phyloP scores from a whole-genome alignment of 1,140 invertebrate genomes.

The Periplaneta americana region DNA sequence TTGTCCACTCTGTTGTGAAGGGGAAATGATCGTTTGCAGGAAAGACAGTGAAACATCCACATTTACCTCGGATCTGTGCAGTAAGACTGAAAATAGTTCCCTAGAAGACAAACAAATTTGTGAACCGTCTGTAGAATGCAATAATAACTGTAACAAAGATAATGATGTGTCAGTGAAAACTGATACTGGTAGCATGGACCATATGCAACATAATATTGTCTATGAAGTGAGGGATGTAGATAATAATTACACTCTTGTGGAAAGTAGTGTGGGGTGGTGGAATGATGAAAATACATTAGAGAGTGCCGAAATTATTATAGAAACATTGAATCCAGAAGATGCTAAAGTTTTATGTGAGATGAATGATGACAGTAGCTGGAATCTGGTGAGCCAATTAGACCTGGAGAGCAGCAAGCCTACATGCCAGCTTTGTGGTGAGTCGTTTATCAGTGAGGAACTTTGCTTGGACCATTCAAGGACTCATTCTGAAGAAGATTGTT shows the following conservation, averaged over 20 bases:
- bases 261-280: background rate
- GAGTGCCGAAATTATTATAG: slow-evolving; percentile 3
- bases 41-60: background rate
- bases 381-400: background rate
- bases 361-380: background rate
- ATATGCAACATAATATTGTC: background rate
- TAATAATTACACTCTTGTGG: background rate
- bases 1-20: slow-evolving; percentile 1
- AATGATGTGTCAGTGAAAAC: background rate
- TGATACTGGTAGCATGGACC: background rate
- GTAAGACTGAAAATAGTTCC: background rate
- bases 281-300: slow-evolving; percentile 1
- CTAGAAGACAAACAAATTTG: background rate
- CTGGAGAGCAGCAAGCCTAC: background rate
- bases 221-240: slow-evolving; percentile 8
- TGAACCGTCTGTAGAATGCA: background rate
- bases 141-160: background rate
- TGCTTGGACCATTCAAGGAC: slow-evolving; percentile 1
- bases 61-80: background rate
- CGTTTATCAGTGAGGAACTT: background rate
- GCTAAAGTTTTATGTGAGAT: background rate
- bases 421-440: background rate
- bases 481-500: background rate
- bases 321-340: background rate
- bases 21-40: background rate